Evolutionary conservation across 2,797 vertebrate genomes (phyloP).

Genomic region (Parauchenoglanis punctatus): DNA sequence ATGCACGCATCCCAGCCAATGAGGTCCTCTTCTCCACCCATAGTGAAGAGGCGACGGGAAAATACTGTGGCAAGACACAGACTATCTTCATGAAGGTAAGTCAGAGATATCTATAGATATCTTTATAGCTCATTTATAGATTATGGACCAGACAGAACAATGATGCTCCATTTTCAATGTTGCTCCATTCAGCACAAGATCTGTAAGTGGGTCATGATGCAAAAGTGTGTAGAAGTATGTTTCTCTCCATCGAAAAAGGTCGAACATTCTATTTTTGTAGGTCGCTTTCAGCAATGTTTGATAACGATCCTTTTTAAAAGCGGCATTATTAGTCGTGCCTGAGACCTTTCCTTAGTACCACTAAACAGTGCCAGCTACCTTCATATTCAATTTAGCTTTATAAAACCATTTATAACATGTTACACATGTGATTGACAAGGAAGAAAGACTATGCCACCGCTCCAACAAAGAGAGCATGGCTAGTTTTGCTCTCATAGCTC

Average conservation of each 20-base stretch:
- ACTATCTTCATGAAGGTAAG: conserved; percentile 90
- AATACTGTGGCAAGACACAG: conserved; percentile 87
- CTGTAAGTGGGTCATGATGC: background rate
- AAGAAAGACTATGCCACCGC: background rate
- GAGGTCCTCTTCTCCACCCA: conserved; percentile 87
- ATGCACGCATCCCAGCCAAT: conserved; percentile 88
- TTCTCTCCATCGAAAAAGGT: background rate
- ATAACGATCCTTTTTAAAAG: background rate
- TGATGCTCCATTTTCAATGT: background rate
- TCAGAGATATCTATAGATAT: background rate
- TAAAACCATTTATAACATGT: background rate
- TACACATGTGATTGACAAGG: background rate
- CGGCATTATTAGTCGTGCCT: background rate
- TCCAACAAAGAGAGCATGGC: background rate
- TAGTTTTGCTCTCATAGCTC: background rate
- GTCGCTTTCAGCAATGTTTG: background rate
- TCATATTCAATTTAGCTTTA: background rate
- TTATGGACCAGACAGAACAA: too few relatives aligned
- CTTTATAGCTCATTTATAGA: background rate
- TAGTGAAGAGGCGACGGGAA: conserved; percentile 84
- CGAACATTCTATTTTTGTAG: background rate
- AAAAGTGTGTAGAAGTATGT: background rate
- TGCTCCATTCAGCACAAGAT: background rate
- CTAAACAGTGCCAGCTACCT: background rate
- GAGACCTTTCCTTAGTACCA: background rate